These are phyloP conservation scores for Parnassius orleans DNA, from an alignment of 2,888 invertebrate species.

Conservation along the genomic window DNA sequence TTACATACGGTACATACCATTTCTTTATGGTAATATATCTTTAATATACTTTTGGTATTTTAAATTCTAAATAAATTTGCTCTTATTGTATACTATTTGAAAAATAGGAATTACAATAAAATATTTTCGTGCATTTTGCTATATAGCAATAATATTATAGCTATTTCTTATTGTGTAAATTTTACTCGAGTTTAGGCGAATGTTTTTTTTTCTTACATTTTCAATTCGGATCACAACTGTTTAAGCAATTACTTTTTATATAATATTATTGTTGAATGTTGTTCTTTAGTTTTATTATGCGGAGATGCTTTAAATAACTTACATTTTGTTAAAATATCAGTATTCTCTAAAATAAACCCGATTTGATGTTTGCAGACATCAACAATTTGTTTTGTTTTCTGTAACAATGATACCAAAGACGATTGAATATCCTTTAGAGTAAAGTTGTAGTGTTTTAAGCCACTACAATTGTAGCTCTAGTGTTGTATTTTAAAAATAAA, in stretches of 20 bases:
- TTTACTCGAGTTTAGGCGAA: conserved; percentile 13
- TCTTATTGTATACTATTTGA: not conserved
- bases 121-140: conserved; percentile 16
- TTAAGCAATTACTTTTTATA: conserved; percentile 37
- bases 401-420: conserved; percentile 79
- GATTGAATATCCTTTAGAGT: conserved; percentile 76
- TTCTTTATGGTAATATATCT: too few relatives aligned
- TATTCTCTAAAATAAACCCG: conserved; percentile 56
- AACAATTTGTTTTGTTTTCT: conserved; percentile 62
- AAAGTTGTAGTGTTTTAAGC: conserved; percentile 50
- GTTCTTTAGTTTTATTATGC: conserved; percentile 65
- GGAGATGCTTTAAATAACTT: conserved; percentile 71
- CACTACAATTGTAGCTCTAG: conserved; percentile 55
- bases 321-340: conserved; percentile 67
- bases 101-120: conserved; percentile 15
- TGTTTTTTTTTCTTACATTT: conserved; percentile 11
- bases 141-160: conserved; percentile 13
- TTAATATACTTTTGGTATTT: not conserved
- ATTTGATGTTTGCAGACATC: conserved; percentile 48
- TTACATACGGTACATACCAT: too few relatives aligned
- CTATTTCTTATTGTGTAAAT: conserved; percentile 9
- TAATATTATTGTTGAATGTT: conserved; percentile 55
- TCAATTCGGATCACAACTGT: conserved; percentile 35
- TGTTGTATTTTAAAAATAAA: conserved; percentile 61
- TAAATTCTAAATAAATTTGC: not conserved